Conservation (phyloP, 2,888 invertebrate genomes). For the Cheilosia scutellata region DNA sequence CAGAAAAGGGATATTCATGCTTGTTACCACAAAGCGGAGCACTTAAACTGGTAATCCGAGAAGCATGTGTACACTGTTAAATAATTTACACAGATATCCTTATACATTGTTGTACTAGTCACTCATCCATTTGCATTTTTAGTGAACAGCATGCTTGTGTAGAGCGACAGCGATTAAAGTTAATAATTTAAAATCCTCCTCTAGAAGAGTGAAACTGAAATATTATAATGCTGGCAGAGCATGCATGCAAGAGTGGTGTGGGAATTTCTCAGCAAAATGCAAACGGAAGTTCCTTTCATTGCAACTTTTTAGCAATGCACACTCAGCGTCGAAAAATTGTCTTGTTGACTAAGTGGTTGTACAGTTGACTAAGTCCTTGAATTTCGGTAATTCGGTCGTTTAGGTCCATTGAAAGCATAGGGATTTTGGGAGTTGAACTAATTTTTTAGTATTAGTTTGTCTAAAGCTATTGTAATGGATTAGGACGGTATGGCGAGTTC, state of each 20-base stretch:
- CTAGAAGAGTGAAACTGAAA: background rate
- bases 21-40: constrained; percentile 27
- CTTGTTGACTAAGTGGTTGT: constrained; percentile 8
- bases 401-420: too few species aligned
- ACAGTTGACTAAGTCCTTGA: constrained; percentile 24
- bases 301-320: constrained; percentile 22
- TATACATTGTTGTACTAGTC: constrained; percentile 52
- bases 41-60: constrained; percentile 63
- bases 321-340: background rate
- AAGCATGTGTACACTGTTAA: constrained; percentile 63
- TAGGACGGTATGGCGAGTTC: too few species aligned
- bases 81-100: constrained; percentile 64
- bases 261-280: background rate
- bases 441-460: too few species aligned
- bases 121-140: constrained; percentile 61
- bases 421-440: too few species aligned
- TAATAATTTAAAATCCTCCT: constrained; percentile 65
- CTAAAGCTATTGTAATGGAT: too few species aligned
- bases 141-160: constrained; percentile 43
- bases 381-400: background rate
- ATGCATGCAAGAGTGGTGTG: background rate
- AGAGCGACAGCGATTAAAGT: constrained; percentile 64
- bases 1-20: constrained; percentile 4
- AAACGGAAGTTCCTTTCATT: background rate
- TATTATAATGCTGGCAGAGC: too few species aligned